Evolutionary conservation across 2,113 vertebrate species (phyloP), one percentile per base, ranked within the genome.

Genomic region (Speoplatyrhinus poulsoni): DNA sequence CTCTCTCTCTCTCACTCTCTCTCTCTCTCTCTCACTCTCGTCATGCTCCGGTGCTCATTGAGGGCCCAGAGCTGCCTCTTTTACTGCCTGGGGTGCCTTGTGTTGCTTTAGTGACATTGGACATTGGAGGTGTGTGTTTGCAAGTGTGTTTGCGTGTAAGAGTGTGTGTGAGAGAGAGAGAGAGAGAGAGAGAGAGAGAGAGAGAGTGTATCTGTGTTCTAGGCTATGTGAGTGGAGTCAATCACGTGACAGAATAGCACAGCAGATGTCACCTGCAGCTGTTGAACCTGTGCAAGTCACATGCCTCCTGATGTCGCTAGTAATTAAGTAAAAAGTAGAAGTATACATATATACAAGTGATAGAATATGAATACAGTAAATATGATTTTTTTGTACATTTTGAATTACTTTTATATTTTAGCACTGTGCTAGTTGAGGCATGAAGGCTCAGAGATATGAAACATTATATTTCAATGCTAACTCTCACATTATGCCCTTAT

Each of bases 81-180:
- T 83, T 60, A 86, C 70, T 57, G 81, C 85, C 70, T n/a, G 36
- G 65, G 78, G 82, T 69, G 5, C 75, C 65, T 69, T 54, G 74
- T 69, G 78, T 64, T 80, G 84, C 76, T 76, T 77, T 80, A 80
- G 54, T 89, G 81, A 89, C 86, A 86, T 13, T 26, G 19, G 81
- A 89, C 86, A 86, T 83, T 87, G 84, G 69, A 75, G 70, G 83
- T 82, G 54, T 68, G 67, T 70, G 57, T 68, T 60, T n/a, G 61
- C 54, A 56, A 11, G n/a, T 16, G 26, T 48, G 72, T 52, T 57
- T 58, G 55, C 16, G 46, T n/a, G 46, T 59, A 46, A 32, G 19
- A 10, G 48, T 50, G 62, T 17, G 12, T 41, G 8, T 12, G 50
- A 0, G 11, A 11, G 49, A 11, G 49, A 50, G 49, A 50, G 49